phyloP scores from a whole-genome alignment of 2,888 invertebrate species.

The Laspeyria flexula region DNA sequence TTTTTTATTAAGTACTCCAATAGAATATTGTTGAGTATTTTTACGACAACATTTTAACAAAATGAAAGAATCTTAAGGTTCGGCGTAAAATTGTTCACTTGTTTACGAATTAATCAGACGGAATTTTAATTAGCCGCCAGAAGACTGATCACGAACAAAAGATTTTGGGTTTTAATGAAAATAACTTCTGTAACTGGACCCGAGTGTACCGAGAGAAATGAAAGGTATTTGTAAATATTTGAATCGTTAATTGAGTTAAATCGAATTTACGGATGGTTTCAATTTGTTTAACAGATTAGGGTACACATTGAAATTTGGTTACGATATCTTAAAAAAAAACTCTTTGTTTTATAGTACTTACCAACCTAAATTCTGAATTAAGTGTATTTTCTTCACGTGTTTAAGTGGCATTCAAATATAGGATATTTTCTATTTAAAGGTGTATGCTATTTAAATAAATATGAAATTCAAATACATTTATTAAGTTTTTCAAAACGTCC shows the following conservation, averaged over 20 bases:
- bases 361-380: too few relatives aligned
- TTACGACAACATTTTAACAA: not conserved
- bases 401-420: too few relatives aligned
- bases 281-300: not conserved
- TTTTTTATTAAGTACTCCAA: too few relatives aligned
- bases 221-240: constrained; percentile 12
- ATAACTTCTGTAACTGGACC: constrained; percentile 28
- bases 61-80: constrained; percentile 1
- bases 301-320: not conserved
- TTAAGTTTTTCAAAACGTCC: too few relatives aligned
- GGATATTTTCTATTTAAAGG: too few relatives aligned
- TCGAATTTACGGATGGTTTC: not conserved
- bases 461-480: too few relatives aligned
- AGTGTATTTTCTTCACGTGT: too few relatives aligned
- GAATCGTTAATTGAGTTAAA: constrained; percentile 10
- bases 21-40: too few relatives aligned
- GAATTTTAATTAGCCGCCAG: constrained; percentile 62
- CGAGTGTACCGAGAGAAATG: constrained; percentile 1
- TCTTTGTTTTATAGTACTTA: too few relatives aligned
- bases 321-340: not conserved
- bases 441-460: too few relatives aligned
- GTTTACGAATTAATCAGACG: constrained; percentile 55
- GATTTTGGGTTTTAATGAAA: constrained; percentile 43
- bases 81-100: constrained; percentile 27
- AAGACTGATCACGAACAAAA: constrained; percentile 59